These are phyloP conservation scores for Pitta sordida DNA, from an alignment of 2,113 vertebrate genomes.

Conservation along the genomic window DNA sequence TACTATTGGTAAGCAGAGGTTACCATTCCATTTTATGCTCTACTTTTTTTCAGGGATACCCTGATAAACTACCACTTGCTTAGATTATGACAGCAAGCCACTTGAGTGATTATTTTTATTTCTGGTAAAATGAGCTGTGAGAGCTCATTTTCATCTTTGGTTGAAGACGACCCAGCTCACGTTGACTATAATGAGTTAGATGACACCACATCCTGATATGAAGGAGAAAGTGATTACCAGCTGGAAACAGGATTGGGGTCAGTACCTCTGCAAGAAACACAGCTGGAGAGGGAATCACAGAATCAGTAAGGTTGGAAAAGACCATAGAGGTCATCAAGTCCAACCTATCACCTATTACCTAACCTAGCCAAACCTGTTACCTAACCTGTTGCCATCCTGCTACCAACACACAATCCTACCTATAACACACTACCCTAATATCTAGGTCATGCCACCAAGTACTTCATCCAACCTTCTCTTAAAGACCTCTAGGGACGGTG, in stretches of 20 bases:
- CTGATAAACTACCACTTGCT: neutral
- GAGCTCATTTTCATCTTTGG: neutral
- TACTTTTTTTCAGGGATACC: neutral
- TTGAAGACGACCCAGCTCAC: neutral
- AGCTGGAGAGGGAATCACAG: slow-evolving; percentile 11
- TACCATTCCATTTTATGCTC: neutral
- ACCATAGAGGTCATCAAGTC: too few species aligned
- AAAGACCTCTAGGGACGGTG: too few species aligned
- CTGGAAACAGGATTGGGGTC: neutral
- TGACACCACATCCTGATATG: neutral
- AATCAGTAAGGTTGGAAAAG: too few species aligned
- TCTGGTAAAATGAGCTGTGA: neutral
- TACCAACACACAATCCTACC: too few species aligned
- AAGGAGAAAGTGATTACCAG: slow-evolving; percentile 29
- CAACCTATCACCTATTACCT: too few species aligned
- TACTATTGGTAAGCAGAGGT: neutral
- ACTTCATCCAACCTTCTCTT: too few species aligned
- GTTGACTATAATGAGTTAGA: neutral
- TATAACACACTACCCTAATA: too few species aligned
- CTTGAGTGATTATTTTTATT: neutral
- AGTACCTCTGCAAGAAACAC: slow-evolving; percentile 14
- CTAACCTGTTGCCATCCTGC: too few species aligned
- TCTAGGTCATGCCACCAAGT: too few species aligned
- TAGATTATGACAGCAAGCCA: neutral
- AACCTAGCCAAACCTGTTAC: too few species aligned